Percentiles rank a stretch among this genome's conserved stretches.
Evolutionary conservation across 2,797 vertebrate species (phyloP).

Genomic region (Acanthurus tractus): DNA sequence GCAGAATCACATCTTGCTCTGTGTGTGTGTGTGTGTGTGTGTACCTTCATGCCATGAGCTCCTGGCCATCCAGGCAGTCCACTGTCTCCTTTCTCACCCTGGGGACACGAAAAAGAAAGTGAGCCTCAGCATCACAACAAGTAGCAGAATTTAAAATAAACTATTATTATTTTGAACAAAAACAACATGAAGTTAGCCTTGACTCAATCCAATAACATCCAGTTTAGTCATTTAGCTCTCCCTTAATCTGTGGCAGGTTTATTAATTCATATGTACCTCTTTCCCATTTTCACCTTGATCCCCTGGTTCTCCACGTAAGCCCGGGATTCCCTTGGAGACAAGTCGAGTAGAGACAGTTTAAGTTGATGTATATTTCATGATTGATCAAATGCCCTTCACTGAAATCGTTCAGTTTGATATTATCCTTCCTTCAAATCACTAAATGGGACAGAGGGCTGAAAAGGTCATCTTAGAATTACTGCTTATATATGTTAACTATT

Average conservation of each 20-base stretch:
- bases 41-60: constrained; percentile 72
- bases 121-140: background rate
- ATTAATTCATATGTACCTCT: constrained; percentile 79
- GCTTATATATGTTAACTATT: background rate
- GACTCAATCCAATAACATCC: background rate
- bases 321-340: constrained; percentile 85
- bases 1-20: no score
- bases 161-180: background rate
- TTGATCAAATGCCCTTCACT: background rate
- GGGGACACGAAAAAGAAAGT: constrained; percentile 27
- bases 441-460: background rate
- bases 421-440: background rate
- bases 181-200: background rate
- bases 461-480: background rate
- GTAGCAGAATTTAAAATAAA: background rate
- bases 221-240: background rate
- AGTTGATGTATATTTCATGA: background rate
- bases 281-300: constrained; percentile 83
- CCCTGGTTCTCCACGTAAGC: constrained; percentile 84
- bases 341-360: constrained; percentile 29
- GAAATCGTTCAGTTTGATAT: background rate
- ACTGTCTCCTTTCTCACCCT: constrained; percentile 90
- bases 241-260: background rate
- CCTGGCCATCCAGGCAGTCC: constrained; percentile 77
- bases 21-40: no score